phyloP scores from a whole-genome alignment of 1,140 invertebrate species.

The Procambarus clarkii region DNA sequence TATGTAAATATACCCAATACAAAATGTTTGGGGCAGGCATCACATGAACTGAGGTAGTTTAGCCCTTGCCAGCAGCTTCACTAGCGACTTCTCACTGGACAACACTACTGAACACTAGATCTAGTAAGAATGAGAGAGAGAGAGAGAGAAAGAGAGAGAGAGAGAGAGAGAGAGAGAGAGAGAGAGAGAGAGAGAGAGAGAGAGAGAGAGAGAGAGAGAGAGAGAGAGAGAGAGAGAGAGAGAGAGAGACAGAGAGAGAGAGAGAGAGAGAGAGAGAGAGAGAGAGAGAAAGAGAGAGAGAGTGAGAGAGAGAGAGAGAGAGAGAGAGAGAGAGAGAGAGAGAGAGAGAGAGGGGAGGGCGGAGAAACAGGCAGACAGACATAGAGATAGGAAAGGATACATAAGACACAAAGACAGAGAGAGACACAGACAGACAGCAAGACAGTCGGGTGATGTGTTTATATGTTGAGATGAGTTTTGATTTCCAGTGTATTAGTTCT shows the following conservation, averaged over 20 bases:
- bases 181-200: not conserved
- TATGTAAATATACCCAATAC: no score
- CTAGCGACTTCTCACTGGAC: no score
- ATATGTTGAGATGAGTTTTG: not conserved
- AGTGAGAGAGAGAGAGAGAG: no score
- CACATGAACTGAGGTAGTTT: no score
- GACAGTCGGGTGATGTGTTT: not conserved
- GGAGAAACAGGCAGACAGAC: no score
- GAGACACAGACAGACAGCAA: not conserved
- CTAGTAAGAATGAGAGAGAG: no score
- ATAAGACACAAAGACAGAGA: slow-evolving; percentile 3
- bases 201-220: slow-evolving; percentile 22
- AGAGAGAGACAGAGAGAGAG: slow-evolving; percentile 6
- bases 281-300: no score
- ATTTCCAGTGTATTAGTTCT: not conserved
- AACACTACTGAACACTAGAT: no score
- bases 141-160: no score
- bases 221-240: slow-evolving; percentile 22
- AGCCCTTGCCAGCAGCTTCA: no score
- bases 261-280: not conserved
- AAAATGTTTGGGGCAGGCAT: no score
- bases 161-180: not conserved
- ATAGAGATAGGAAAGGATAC: not conserved
- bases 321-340: no score
- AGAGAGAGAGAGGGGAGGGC: not conserved